Base-by-base conservation (phyloP, 1,140 invertebrate species). In the Pseudomyrmex flavicornis region DNA sequence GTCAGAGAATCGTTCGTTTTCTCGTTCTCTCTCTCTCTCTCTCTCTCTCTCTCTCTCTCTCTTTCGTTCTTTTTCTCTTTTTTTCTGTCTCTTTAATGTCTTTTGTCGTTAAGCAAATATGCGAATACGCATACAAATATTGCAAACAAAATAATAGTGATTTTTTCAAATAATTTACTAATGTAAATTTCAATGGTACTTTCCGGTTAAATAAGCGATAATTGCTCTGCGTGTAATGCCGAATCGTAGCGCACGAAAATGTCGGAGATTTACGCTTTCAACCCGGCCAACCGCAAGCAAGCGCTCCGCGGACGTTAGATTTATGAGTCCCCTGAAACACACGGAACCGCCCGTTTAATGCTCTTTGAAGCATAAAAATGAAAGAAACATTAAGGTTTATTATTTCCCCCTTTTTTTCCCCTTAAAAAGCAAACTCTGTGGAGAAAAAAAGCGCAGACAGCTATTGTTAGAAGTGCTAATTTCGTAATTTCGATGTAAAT, bases 361-460 rank as follows among this genome's bases (percentile, higher is more conserved):
- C 7, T 79, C 20, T 56, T 70, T 79, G 48, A 68, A 69, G 35
- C 65, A 69, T 68, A 69, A 69, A 69, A 58, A 69, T 79, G 12
- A 79, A 58, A 70, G 44, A 70, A 70, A 79, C 15, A 59, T 79
- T 46, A 22, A 46, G 48, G 35, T 12, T 79, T 59, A 79, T 79
- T 79, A 48, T 56, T 20, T 4, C 35, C 5, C 35, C 35, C 13
- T 22, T 15, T 56, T 20, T 4, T 5, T 0, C 35, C 35, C 13
- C n/a, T 15, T 79, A n/a, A 70, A 79, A 77, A 56, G 48, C 17
- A 17, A 66, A 17, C 48, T 68, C 20, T 46, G n/a, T 44, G 7
- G 17, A 0, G 4, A 15, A 56, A 69, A 79, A 77, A 68, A n/a
- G 0, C 56, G 20, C 4, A 48, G 2, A 26, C 26, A 26, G 26